Evolutionary conservation across 2,888 invertebrate genomes (phyloP).

Genomic region (Hyppa rectilinea): DNA sequence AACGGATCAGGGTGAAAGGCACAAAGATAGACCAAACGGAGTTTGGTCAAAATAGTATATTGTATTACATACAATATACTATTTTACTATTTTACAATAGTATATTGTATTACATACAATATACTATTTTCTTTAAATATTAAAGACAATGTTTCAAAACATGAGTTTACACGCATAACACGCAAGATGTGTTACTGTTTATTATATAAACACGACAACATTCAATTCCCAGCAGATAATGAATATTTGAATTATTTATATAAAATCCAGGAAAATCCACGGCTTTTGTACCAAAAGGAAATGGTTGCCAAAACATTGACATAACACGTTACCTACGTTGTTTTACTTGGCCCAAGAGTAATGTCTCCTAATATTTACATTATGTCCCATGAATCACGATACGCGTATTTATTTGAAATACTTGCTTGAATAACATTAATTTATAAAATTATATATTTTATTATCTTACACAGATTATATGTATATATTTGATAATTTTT

Average conservation of each 20-base stretch:
- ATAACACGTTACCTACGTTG: slow-evolving; percentile 23
- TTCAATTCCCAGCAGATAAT: slow-evolving; percentile 21
- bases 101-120: too few relatives aligned
- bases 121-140: too few relatives aligned
- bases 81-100: too few relatives aligned
- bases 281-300: slow-evolving; percentile 27
- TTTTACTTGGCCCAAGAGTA: slow-evolving; percentile 16
- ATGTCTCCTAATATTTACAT: slow-evolving; percentile 27
- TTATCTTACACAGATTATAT: not conserved
- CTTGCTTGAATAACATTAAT: slow-evolving; percentile 2
- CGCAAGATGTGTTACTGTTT: too few relatives aligned
- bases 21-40: too few relatives aligned
- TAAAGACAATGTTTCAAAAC: too few relatives aligned
- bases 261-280: slow-evolving; percentile 32
- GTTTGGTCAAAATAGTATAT: too few relatives aligned
- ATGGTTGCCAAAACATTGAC: slow-evolving; percentile 47
- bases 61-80: too few relatives aligned
- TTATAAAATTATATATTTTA: not conserved
- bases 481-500: too few relatives aligned
- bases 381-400: not conserved
- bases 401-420: slow-evolving; percentile 8
- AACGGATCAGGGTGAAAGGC: too few relatives aligned
- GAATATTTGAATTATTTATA: slow-evolving; percentile 32
- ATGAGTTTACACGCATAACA: too few relatives aligned
- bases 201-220: slow-evolving; percentile 17